These are phyloP conservation scores for Montipora capricornis DNA, from an alignment of 64 coral and sea anemone species.

Conservation along the genomic window DNA sequence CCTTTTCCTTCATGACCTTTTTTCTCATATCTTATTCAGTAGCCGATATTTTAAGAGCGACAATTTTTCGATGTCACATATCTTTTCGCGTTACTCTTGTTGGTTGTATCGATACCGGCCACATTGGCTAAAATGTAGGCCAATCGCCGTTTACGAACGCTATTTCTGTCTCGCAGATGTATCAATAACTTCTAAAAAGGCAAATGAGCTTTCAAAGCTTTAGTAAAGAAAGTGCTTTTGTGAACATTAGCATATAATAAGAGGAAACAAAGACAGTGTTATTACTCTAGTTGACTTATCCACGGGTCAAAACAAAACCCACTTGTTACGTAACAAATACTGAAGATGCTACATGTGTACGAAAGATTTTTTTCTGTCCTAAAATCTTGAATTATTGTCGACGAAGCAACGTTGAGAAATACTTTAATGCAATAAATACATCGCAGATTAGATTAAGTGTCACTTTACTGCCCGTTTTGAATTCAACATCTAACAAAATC, in stretches of 20 bases:
- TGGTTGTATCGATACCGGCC: neutral
- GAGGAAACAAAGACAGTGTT: neutral
- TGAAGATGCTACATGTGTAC: no score
- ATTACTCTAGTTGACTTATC: neutral
- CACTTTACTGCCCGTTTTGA: no score
- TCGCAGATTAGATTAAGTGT: no score
- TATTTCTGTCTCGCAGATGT: neutral
- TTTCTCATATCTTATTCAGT: neutral
- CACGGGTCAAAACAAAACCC: neutral
- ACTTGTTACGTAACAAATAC: no score
- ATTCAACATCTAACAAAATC: no score
- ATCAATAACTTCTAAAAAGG: slow-evolving; percentile 3
- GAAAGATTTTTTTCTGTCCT: no score
- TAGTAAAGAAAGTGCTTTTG: neutral
- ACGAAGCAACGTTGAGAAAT: no score
- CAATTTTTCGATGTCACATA: neutral
- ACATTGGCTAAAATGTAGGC: neutral
- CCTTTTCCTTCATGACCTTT: neutral
- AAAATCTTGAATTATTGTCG: no score
- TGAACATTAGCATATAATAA: slow-evolving; percentile 36
- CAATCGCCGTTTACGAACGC: neutral
- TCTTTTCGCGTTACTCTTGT: neutral
- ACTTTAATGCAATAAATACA: no score
- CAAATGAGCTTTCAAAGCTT: neutral
- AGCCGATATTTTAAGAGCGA: neutral